phyloP scores from a whole-genome alignment of 2,113 vertebrate species.

The Haemorhous mexicanus region DNA sequence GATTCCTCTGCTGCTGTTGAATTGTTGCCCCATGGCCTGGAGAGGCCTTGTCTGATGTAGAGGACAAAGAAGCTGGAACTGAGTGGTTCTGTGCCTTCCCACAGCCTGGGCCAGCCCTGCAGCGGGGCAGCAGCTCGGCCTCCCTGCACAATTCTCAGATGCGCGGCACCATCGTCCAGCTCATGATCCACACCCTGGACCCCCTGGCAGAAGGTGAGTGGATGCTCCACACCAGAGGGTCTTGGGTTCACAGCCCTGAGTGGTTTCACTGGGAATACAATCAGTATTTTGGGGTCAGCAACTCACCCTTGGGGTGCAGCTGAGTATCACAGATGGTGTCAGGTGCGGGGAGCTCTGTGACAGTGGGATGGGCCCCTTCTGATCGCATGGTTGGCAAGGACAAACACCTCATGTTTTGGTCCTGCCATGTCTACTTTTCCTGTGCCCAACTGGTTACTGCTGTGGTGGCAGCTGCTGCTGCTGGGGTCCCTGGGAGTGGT shows the following conservation, averaged over 20 bases:
- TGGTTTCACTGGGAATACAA: background rate
- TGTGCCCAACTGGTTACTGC: background rate
- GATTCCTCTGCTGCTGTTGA: background rate
- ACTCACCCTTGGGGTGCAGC: background rate
- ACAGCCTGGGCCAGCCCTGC: slow-evolving; percentile 81
- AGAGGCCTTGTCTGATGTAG: background rate
- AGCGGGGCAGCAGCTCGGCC: slow-evolving; percentile 86
- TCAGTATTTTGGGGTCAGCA: background rate
- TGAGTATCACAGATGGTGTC: background rate
- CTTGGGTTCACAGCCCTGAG: background rate
- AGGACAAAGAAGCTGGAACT: background rate
- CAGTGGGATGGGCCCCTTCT: background rate
- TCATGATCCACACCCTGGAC: slow-evolving; percentile 94
- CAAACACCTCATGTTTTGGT: background rate
- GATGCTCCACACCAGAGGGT: background rate
- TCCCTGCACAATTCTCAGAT: slow-evolving; percentile 94
- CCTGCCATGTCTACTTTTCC: background rate
- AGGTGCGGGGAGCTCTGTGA: background rate
- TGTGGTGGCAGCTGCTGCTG: background rate
- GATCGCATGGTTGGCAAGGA: accelerated
- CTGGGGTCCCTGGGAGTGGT: background rate
- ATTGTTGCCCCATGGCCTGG: background rate
- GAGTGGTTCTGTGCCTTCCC: slow-evolving; percentile 41
- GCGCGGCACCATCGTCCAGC: slow-evolving; percentile 89
- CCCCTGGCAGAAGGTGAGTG: slow-evolving; percentile 89